Evolutionary conservation across 2,113 vertebrate genomes (phyloP), one percentile per base, ranked within the genome.

Genomic region (Sphaerodactylus townsendi): DNA sequence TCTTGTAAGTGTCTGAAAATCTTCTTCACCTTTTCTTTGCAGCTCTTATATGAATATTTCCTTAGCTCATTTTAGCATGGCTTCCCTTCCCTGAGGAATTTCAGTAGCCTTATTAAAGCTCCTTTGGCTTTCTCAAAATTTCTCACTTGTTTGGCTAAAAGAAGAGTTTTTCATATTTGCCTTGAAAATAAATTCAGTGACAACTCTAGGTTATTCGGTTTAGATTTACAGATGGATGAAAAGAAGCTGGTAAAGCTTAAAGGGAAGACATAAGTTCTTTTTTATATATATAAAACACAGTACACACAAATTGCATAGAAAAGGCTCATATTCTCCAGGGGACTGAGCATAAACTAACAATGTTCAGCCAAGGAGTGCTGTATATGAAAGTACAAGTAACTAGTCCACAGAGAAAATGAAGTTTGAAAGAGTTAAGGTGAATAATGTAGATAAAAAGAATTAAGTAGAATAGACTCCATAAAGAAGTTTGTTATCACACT

Each of bases 361-460:
- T 50, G 87, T 74, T 6, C 70, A 82, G 66, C 74, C 69, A 86
- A 88, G 46, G 72, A 72, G 81, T 88, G 77, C 46, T 66, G 56
- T 71, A 71, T 53, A 79, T 83, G 48, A 84, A 83, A 83, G 8
- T 80, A 72, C 77, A 85, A 82, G 15, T 1, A 35, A 28, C n/a
- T 56, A 85, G 81, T 89, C 93, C 82, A 85, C 37, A 79, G 80
- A 72, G 82, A 88, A 9, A 37, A 48, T n/a, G 70, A 75, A 87
- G 59, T 48, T 90, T 95, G 91, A 90, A 91, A 83, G 76, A 90
- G 84, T 94, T 92, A 90, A 90, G 79, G 74, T 81, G 92, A 95
- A 82, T 92, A 90, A 87, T 93, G 85, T 76, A 80, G 85, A 89
- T 86, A 62, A 94, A 91, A 92, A 92, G 87, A 81, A 80, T 91